Evolutionary conservation across 2,797 vertebrate species (phyloP), one percentile per base, ranked within the genome.

Genomic region (Sphenodon punctatus): DNA sequence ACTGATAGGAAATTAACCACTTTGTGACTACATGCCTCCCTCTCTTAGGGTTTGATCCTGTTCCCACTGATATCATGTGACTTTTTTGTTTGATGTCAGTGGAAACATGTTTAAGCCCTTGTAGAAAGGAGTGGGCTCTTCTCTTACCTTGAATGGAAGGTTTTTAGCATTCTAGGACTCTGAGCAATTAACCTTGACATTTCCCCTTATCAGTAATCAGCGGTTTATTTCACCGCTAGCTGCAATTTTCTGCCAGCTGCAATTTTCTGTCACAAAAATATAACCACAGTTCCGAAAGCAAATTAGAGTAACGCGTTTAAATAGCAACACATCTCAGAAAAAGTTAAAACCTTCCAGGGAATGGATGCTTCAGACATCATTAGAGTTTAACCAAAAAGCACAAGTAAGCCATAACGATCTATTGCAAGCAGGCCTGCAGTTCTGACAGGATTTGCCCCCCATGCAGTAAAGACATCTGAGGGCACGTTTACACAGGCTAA

Each of bases 311-410:
- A 72, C 27, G 41, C 30, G n/a, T 61, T 51, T 46, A 10, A 12
- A 58, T 49, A 8, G 1, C 32, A 6, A 11, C 0, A 0, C 5
- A 19, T 4, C 16, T 72, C 78, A 73, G 66, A 84, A 55, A 76
- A 80, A 75, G 25, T 70, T 53, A 65, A 87, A 41, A 64, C 36
- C 34, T n/a, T 80, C 78, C 85, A 51, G 82, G 76, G 61, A 90
- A 72, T 32, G 32, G 38, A 46, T 58, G 16, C 19, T 59, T 86
- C 79, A 58, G 69, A 60, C 19, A 4, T 9, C 3, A 2, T 2
- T 39, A 3, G 7, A 25, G 67, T 38, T 38, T 38, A 38, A 38
- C 9, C 8, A 22, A 32, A 65, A 78, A 36, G 4, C 32, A 5
- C 5, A 2, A 4, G 9, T 39, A 25, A 64, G 60, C 36, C 67